Conservation (phyloP, 2,797 vertebrate genomes). For the Caiman crocodilus region DNA sequence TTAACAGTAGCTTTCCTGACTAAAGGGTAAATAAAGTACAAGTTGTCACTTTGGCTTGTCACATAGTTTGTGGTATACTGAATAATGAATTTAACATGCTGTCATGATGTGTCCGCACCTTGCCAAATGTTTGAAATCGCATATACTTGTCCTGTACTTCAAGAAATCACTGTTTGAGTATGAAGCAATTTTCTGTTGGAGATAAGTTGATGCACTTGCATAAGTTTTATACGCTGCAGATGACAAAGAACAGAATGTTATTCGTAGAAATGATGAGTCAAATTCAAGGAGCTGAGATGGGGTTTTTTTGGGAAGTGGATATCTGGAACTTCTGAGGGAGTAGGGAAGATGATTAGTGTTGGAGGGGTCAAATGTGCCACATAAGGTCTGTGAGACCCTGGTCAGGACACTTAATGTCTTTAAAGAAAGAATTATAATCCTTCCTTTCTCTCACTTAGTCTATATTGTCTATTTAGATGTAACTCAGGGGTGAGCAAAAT, state of each 20-base stretch:
- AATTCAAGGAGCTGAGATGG: neutral
- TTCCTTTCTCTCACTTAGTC: neutral
- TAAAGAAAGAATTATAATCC: neutral
- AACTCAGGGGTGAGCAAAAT: too few relatives aligned
- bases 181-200: neutral
- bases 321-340: neutral
- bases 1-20: neutral
- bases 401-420: neutral
- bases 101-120: neutral
- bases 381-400: too few relatives aligned
- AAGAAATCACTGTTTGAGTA: neutral
- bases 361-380: too few relatives aligned
- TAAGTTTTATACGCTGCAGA: neutral
- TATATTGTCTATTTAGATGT: neutral
- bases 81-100: conserved; percentile 59
- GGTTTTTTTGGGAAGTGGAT: neutral
- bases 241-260: neutral
- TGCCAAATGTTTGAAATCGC: neutral
- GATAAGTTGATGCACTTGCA: neutral
- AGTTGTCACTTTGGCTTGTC: conserved; percentile 9
- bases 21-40: conserved; percentile 16
- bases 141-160: neutral
- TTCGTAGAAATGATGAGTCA: neutral
- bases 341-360: neutral
- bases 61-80: conserved; percentile 1